Percentiles rank a stretch among this genome's conserved stretches.
These are phyloP conservation scores for Drosophila anceps DNA, from an alignment of 2,888 invertebrate genomes.

Conservation along the genomic window DNA sequence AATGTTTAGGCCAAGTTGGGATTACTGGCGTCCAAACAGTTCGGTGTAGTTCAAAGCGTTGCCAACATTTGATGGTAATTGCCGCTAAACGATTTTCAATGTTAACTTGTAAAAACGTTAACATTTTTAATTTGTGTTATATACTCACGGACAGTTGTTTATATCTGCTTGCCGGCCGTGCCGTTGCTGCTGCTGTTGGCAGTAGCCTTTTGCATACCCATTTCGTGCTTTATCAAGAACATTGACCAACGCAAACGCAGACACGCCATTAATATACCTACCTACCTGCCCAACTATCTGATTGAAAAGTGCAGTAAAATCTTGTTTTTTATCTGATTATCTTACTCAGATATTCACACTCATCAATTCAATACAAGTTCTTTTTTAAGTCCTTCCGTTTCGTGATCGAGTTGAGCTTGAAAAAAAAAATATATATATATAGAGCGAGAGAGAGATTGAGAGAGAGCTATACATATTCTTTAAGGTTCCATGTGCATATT, in stretches of 20 bases:
- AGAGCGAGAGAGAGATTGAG: background rate
- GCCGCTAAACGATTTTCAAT: conserved; percentile 83
- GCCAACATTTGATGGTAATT: conserved; percentile 83
- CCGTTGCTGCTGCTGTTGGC: background rate
- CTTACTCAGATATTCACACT: conserved; percentile 42
- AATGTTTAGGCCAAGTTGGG: conserved; percentile 80
- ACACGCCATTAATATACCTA: conserved; percentile 36
- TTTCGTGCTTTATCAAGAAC: conserved; percentile 41
- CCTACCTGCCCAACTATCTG: conserved; percentile 25
- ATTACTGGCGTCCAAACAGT: conserved; percentile 81
- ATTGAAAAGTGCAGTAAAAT: conserved; percentile 49
- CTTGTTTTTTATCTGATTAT: conserved; percentile 39
- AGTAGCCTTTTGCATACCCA: conserved; percentile 18
- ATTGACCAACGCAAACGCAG: conserved; percentile 53
- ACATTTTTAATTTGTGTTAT: conserved; percentile 83
- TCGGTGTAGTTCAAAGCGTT: conserved; percentile 77
- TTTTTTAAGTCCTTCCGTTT: conserved; percentile 5
- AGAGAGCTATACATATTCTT: background rate
- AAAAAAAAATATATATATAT: background rate
- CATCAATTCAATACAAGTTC: conserved; percentile 27
- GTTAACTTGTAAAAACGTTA: conserved; percentile 81
- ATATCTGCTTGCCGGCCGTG: background rate
- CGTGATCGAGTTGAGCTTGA: background rate
- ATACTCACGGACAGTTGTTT: conserved; percentile 73
- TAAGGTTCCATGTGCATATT: background rate